Evolutionary conservation across 2,113 vertebrate genomes (phyloP), one percentile per base, ranked within the genome.

Genomic region (Choloepus hoffmanni): DNA sequence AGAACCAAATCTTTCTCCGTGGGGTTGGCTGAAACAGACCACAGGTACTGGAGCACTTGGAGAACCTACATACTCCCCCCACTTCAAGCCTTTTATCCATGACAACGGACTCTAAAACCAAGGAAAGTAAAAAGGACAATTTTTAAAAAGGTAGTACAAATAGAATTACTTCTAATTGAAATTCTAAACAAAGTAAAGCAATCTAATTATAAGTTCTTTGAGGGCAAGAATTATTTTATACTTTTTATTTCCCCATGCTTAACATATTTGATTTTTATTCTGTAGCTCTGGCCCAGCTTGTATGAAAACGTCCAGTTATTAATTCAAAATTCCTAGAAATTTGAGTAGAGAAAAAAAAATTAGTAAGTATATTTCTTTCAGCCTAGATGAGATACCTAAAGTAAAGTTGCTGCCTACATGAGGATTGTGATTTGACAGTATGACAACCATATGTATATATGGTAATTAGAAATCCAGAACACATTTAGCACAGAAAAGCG

Each of bases 11-110:
- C 98, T 98, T 97, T 99, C 99, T 68, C 99, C 99, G 0, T 99
- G 99, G 2, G 99, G 99, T 83, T 99, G 99, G 95, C 99, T 99
- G 98, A 99, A 99, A 97, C 99, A 99, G 82, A 99, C 99, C 96
- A 99, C 99, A 8, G 99, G 99, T 92, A 99, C 99, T 0, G 99
- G 99, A 94, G 99, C 98, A 67, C 99, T 99, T n/a, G 99, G 99
- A 21, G 99, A 99, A 48, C 99, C 99, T 33, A 99, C 99, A 0
- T 99, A 99, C 97, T 99, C 99, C 2, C 99, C 99, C 99, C 99
- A 99, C 96, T 99, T 99, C 96, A 99, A 98, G 65, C 99, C 99
- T 98, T 99, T 99, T 97, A 99, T 99, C 99, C 99, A 99, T 0
- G 99, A 99, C 82, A 99, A 97, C 4, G 99, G 99, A 97, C 99